Conservation (phyloP, 2,113 vertebrate species). For the Spermophilus dauricus region DNA sequence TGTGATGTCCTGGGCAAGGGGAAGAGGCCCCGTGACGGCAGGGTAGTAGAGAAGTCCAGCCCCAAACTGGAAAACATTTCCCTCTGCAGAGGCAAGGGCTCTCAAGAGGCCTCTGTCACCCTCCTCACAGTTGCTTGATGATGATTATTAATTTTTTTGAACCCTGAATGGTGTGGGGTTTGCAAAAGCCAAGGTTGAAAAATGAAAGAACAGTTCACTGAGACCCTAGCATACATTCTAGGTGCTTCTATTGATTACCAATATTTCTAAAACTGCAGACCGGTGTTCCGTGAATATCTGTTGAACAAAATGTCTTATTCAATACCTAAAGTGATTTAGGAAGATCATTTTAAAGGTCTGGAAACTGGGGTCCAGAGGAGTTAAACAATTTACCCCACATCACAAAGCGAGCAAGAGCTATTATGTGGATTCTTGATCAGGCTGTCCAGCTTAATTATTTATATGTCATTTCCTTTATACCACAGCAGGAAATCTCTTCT, state of each 20-base stretch:
- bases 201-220: neutral
- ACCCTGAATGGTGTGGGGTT: rapidly evolving
- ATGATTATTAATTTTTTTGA: neutral
- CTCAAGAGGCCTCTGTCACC: neutral
- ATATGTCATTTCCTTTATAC: neutral
- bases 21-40: neutral
- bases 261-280: rapidly evolving
- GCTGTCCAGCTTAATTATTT: neutral
- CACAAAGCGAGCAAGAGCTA: neutral
- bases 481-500: neutral
- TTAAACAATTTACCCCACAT: neutral
- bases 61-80: neutral
- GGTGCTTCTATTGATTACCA: neutral
- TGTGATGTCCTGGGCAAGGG: neutral
- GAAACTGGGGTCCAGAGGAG: neutral
- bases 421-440: neutral
- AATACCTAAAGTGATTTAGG: neutral
- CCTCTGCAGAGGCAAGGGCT: rapidly evolving
- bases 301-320: neutral
- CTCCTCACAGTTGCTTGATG: rapidly evolving
- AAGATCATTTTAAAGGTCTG: neutral
- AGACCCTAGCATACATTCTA: neutral
- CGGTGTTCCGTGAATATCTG: neutral
- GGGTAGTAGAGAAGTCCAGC: neutral
- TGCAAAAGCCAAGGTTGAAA: neutral